These are phyloP conservation scores for Parazoanthus darwini DNA, from an alignment of 92 coral and sea anemone genomes.

Conservation along the genomic window DNA sequence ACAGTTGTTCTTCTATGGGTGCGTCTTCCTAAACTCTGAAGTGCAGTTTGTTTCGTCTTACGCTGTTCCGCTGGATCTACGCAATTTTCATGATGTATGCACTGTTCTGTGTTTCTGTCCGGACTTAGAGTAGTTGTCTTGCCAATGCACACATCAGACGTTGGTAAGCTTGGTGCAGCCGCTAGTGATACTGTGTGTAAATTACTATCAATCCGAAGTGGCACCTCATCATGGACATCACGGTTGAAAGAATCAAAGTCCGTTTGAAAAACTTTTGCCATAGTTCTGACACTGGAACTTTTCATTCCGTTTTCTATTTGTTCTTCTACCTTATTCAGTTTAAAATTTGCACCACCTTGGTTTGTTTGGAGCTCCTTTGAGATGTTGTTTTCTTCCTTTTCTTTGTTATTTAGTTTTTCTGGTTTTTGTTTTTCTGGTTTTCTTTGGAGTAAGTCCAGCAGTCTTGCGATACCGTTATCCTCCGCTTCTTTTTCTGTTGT, in stretches of 20 bases:
- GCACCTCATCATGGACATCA: background rate
- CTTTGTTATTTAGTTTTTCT: background rate
- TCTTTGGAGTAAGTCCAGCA: background rate
- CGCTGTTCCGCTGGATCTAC: background rate
- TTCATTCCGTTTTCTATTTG: background rate
- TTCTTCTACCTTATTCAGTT: background rate
- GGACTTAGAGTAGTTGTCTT: background rate
- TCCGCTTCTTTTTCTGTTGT: background rate
- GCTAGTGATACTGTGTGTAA: background rate
- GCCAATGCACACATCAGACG: background rate
- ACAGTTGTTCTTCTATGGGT: constrained; percentile 11
- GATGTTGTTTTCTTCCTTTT: background rate
- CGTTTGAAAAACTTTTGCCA: background rate
- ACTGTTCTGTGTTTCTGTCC: background rate
- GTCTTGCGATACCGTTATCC: background rate
- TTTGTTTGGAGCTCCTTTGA: background rate
- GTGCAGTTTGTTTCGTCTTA: background rate
- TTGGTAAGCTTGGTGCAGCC: background rate
- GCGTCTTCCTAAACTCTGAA: background rate
- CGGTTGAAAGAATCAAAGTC: too few species aligned
- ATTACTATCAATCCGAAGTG: background rate
- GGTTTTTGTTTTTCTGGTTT: too few species aligned
- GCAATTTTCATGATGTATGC: background rate
- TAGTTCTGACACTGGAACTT: background rate
- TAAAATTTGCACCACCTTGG: background rate